Base-by-base conservation (phyloP, 1,140 invertebrate species). In the Sipha flava region DNA sequence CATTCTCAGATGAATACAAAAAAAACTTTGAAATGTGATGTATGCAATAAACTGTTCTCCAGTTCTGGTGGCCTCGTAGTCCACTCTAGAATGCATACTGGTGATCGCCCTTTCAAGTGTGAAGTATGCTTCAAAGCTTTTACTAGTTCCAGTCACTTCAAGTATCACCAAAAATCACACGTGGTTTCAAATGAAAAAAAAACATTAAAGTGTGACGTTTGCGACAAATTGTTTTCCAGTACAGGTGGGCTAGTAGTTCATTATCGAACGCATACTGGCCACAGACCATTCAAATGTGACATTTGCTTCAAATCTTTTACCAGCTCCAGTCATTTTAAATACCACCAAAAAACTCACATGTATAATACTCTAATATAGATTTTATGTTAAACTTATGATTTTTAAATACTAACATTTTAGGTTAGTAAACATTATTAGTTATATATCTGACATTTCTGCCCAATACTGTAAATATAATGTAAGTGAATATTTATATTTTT, bases 81-180 rank as follows among this genome's bases (percentile, higher is more conserved):
- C 29, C 92, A 93, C 82, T 87, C 91, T 83, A 85, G 90, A 3
- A 90, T 88, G 70, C 92, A 92, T 83, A 90, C 90, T 21, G 90
- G 90, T 16, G 90, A 91, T 83, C 89, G 89, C 66, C 90, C 90
- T 1, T 91, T 88, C 83, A 84, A 87, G 40, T 92, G 91, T 79
- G 70, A 80, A 21, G 31, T 81, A 23, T 82, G 81, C 45, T 57
- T 59, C 18, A 81, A 79, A 29, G 62, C 79, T 18, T 82, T 82
- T 43, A 75, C 59, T 3, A 80, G 72, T 21, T 70, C 77, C 34
- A 66, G 45, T 37, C 57, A 75, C 16, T 80, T 72, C 18, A 72
- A 79, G 10, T 75, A 75, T 14, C 81, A 82, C 31, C 52, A 81
- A 54, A 79, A 79, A 77, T 77, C 73, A 0, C 73, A 77, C 43